Evolutionary conservation across 2,113 vertebrate genomes (phyloP), one percentile per base, ranked within the genome.

Genomic region (Sardina pilchardus): DNA sequence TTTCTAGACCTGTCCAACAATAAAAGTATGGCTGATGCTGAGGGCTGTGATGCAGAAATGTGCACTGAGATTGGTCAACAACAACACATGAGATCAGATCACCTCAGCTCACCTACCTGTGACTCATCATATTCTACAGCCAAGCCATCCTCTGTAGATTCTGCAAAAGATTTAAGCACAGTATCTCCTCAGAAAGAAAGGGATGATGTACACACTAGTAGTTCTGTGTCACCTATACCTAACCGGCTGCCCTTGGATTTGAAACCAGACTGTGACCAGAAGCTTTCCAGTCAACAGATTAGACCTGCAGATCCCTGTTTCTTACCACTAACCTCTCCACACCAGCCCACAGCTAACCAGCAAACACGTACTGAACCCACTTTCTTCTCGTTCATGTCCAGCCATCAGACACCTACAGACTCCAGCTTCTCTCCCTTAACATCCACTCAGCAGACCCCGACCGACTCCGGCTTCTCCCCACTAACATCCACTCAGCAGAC

Each of bases 401-500:
- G 87, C 4, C 71, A 78, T 14, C 71, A 36, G 9, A 78, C 71
- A 36, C 71, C 71, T 78, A 78, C 71, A 78, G 71, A 78, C 71
- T 78, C 71, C 26, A 78, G 7, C 12, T 14, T 78, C 26, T 78
- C 71, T 78, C 71, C 71, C 14, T 16, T 78, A 34, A 78, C 30
- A 10, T 78, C 34, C 71, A 78, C 30, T 34, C 71, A 36, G 71
- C 71, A 78, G 71, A 78, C 71, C 71, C 71, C 71, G 39, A 78
- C 71, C 3, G 71, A 78, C 30, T 34, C 71, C 3, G 16, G 71
- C 16, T 78, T 78, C 71, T 78, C 71, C 71, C 71, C 71, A 36
- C 92, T 6, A 92, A 93, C 24, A 45, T 84, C 19, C 82, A 88
- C 88, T 1, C 43, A 93, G 83, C 71, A 78, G 71, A 96, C 96